Evolutionary conservation across 2,888 invertebrate species (phyloP).

Genomic region (Drosophila pseudotalamancana): DNA sequence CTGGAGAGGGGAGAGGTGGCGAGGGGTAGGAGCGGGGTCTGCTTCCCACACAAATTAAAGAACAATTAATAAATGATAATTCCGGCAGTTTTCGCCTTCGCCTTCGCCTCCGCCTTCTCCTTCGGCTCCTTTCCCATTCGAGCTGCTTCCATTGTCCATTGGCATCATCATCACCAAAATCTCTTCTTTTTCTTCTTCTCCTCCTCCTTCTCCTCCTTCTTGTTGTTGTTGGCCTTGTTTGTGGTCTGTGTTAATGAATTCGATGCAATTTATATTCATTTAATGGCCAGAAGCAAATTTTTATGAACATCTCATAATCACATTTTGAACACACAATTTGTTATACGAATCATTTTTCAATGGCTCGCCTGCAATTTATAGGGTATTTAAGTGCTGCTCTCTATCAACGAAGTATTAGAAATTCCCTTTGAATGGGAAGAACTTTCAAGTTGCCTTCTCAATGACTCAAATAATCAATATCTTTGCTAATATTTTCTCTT

Average conservation of each 20-base stretch:
- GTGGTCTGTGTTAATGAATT: conserved; percentile 44
- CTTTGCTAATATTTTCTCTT: no score
- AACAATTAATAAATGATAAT: conserved; percentile 75
- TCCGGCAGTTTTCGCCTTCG: conserved; percentile 1
- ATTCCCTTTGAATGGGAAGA: not conserved
- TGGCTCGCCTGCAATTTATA: no score
- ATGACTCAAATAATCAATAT: no score
- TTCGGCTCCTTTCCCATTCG: conserved; percentile 3
- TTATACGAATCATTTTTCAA: conserved; percentile 24
- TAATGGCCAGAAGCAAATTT: conserved; percentile 64
- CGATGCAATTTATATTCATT: conserved; percentile 67
- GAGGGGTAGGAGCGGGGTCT: conserved; percentile 14
- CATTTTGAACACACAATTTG: conserved; percentile 69
- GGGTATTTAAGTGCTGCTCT: not conserved
- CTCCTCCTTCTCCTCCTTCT: not conserved
- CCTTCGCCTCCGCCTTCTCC: not conserved
- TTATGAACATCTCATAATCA: conserved; percentile 63
- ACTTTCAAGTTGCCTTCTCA: no score
- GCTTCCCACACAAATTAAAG: conserved; percentile 78
- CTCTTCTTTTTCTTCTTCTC: conserved; percentile 4
- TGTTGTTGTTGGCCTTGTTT: conserved; percentile 1
- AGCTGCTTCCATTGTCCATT: conserved; percentile 39
- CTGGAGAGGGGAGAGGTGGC: not conserved
- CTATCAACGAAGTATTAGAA: not conserved
- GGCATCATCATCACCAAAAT: conserved; percentile 37